Percentiles rank a stretch among this genome's conserved stretches.
These are phyloP conservation scores for Zaprionus ornatus DNA, from an alignment of 1,140 invertebrate species.

Conservation along the genomic window DNA sequence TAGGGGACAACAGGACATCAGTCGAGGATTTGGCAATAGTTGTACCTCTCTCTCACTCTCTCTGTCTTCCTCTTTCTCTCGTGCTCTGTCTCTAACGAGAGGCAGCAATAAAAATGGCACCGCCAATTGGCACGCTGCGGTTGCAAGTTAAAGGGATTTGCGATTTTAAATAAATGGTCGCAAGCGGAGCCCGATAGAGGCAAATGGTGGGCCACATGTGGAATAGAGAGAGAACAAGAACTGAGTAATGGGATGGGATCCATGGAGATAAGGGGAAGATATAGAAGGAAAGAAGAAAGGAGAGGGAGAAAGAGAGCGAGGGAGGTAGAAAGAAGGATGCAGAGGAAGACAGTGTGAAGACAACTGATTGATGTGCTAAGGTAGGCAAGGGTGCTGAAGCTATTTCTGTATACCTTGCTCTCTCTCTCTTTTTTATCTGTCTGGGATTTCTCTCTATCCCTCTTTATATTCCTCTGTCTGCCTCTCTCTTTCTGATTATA, in stretches of 20 bases:
- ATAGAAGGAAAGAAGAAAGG: too few relatives aligned
- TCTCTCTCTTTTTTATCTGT: too few relatives aligned
- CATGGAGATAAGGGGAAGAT: not conserved
- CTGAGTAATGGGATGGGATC: not conserved
- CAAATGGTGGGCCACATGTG: not conserved
- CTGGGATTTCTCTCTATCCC: too few relatives aligned
- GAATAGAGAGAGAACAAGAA: not conserved
- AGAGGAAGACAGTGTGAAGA: not conserved
- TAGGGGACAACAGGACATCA: slow-evolving; percentile 25
- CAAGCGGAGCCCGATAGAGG: not conserved
- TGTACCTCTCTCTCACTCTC: slow-evolving; percentile 22
- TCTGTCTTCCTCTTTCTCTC: not conserved
- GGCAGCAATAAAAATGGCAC: slow-evolving; percentile 70
- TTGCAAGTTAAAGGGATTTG: slow-evolving; percentile 72
- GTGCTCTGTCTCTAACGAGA: slow-evolving; percentile 65
- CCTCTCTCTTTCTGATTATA: too few relatives aligned
- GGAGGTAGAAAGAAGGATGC: not conserved
- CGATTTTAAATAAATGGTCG: slow-evolving; percentile 60
- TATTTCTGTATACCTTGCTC: not conserved
- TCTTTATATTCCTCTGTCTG: too few relatives aligned
- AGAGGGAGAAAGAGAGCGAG: not conserved
- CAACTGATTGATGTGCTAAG: not conserved
- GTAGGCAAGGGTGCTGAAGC: not conserved
- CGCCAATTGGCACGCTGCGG: slow-evolving; percentile 78
- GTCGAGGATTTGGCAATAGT: slow-evolving; percentile 65